Percentiles rank a stretch among this genome's conserved stretches.
These are phyloP conservation scores for Rousettus madagascariensis DNA, from an alignment of 2,797 vertebrate genomes.

Conservation along the genomic window DNA sequence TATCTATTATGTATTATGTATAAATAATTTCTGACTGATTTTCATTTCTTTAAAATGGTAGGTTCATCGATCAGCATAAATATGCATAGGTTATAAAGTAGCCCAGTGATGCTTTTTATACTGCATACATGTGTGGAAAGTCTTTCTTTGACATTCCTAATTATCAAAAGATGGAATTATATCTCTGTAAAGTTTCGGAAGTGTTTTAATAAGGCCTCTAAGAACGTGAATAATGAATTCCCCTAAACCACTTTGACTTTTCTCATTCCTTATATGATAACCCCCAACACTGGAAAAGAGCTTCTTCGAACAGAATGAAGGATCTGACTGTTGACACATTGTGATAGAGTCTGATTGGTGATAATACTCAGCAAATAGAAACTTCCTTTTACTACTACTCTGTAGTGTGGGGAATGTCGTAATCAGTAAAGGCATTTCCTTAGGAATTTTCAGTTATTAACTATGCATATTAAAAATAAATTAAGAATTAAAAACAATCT, in stretches of 20 bases:
- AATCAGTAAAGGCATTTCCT: background rate
- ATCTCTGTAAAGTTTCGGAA: background rate
- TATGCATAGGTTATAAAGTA: background rate
- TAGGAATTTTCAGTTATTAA: background rate
- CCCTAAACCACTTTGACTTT: background rate
- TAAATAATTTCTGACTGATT: background rate
- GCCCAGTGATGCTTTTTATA: background rate
- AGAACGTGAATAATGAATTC: background rate
- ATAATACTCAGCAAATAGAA: background rate
- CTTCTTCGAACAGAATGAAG: background rate
- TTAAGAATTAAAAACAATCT: background rate
- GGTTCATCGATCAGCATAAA: background rate
- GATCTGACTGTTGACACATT: background rate
- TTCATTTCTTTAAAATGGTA: background rate
- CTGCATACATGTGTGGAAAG: background rate
- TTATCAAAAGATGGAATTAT: background rate
- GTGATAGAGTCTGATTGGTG: background rate
- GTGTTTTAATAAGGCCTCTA: background rate
- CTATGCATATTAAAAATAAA: slow-evolving; percentile 6
- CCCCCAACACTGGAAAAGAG: background rate
- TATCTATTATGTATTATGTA: background rate
- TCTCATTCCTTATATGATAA: background rate
- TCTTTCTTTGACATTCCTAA: background rate
- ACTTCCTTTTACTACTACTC: background rate
- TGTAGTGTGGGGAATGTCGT: background rate